Base-by-base conservation (phyloP, 1,140 invertebrate genomes). In the Saccostrea glomerata region DNA sequence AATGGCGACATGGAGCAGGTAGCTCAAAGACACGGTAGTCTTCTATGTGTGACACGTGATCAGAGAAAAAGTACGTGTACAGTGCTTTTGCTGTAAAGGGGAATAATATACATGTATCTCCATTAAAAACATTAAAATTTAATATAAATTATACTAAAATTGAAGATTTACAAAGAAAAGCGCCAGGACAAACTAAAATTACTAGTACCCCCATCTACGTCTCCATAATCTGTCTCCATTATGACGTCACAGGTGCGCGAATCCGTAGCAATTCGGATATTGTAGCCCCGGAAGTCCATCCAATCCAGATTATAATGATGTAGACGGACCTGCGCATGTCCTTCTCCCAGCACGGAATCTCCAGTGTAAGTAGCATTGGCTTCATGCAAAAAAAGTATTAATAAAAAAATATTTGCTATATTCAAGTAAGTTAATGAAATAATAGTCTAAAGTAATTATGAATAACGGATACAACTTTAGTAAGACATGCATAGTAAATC, bases 251-350 rank as follows among this genome's bases (percentile, higher is more conserved):
- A 84, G n/a, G 82, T 84, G 13, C 47, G 30, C 13, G 82, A 12
- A 23, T 54, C 82, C 30, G 47, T 54, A 20, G 40, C 4, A 23
- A 84, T 36, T 23, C 82, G 13, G 11, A 84, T 84, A 84, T 84
- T 84, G 54, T 84, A 84, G 17, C 82, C 82, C 20, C 40, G 82
- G 82, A 54, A 56, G 54, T 84, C 82, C 30, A 84, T 54, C 82
- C 82, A 55, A 40, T 84, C 82, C 82, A 84, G 54, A 11, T 84
- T 84, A n/a, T 84, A 84, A 84, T 84, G 40, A 56, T 56, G 36
- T 20, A 84, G n/a, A 17, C 82, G 36, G 4, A 84, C 54, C 47
- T 84, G 40, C 9, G 36, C 30, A 36, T 47, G 4, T 5, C 25
- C 25, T 15, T 47, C 36, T 20, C 82, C 82, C 30, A 84, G 15